Evolutionary conservation across 2,888 invertebrate species (phyloP), one percentile per base, ranked within the genome.

Genomic region (Mythimna pallens): DNA sequence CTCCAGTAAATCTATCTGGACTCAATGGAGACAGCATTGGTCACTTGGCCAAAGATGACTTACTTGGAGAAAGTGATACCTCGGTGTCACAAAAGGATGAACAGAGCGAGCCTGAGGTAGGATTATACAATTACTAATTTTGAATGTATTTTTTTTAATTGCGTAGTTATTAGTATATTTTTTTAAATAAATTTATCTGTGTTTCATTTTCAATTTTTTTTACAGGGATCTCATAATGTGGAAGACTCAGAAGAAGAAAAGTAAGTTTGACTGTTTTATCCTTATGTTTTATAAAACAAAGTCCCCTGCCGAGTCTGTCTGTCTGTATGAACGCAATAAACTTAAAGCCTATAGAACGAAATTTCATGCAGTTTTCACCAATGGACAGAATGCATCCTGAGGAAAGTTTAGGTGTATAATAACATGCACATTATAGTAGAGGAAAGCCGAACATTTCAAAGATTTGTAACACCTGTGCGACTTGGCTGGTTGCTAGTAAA

Each of bases 1-100:
- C 95, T 20, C 63, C 89, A 63, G 90, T 95, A 8, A 65, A 89
- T 1, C 17, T 94, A 43, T 25, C 93, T 10, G 91, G 87, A 6
- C 80, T 95, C 20, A 96, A 96, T 64, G 95, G 95, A 3, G 92
- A 89, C 36, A 84, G 87, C 47, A 86, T 91, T 5, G 88, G 87
- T 12, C 93, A 94, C 70, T 87, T 95, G 12, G 94, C 93, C 20
- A 95, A 94, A 84, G 94, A 93, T 47, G 95, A 95, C 66, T 86
- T 96, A 25, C 86, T 96, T 6, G 92, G 80, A 6, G 95, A 94
- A 10, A 94, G 93, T 65, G 95, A 95, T 70, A 91, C 93, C 0
- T 94, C 94, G 0, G 86, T 81, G 14, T 92, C 94, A 12, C 88
- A 90, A 50, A 90, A 93, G 61, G 90, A 90, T 54, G 87, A 87